These are phyloP conservation scores for Corythornis cristatus DNA, from an alignment of 2,113 vertebrate species.

Conservation along the genomic window DNA sequence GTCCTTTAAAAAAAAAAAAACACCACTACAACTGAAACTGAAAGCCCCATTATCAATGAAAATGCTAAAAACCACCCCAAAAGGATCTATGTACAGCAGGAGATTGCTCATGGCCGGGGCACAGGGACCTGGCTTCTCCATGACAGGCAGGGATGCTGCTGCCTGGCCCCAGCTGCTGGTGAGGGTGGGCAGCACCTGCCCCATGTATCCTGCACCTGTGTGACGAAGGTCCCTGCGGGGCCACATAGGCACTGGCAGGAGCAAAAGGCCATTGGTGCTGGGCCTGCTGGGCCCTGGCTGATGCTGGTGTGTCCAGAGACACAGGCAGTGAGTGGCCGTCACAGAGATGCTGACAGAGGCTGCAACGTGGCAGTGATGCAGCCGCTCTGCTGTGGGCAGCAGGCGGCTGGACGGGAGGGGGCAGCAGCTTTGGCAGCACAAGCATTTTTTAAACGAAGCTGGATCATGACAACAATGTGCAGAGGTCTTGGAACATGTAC, in stretches of 20 bases:
- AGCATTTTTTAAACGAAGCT: not conserved
- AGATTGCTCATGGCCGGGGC: constrained; percentile 28
- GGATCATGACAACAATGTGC: not conserved
- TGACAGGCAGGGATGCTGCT: not conserved
- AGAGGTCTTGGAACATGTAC: not conserved
- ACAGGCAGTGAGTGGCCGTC: constrained; percentile 51
- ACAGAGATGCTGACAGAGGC: not conserved
- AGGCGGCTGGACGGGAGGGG: not conserved
- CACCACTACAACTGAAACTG: not conserved
- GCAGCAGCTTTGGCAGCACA: constrained; percentile 10
- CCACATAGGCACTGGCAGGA: not conserved
- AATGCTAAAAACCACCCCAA: constrained; percentile 71
- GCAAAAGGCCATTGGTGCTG: constrained; percentile 46
- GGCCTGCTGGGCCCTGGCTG: constrained; percentile 24
- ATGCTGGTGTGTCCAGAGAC: constrained; percentile 35
- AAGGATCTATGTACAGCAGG: constrained; percentile 75
- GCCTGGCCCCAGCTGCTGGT: constrained; percentile 10
- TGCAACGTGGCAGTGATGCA: constrained; percentile 51
- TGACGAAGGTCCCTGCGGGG: not conserved
- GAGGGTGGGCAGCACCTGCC: not conserved
- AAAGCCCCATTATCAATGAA: constrained; percentile 62
- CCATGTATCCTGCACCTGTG: not conserved
- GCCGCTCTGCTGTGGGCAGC: not conserved
- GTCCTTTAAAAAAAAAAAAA: constrained; percentile 45
- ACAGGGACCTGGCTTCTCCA: not conserved